Evolutionary conservation across 2,888 invertebrate genomes (phyloP).

Genomic region (Epinotia nisella): DNA sequence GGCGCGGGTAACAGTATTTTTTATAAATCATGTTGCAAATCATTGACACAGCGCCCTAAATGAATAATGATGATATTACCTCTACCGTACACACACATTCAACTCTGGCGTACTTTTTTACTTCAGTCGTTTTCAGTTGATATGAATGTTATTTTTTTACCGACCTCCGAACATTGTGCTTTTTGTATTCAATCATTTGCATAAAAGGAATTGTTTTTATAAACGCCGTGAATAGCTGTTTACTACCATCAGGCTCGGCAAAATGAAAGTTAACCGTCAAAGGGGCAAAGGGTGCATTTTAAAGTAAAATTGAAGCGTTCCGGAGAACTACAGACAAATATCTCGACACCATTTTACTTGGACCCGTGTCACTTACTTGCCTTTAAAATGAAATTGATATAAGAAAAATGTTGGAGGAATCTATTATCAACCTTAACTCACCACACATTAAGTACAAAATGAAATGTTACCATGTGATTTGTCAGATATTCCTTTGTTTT

Average conservation of each 20-base stretch:
- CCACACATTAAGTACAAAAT: slow-evolving; percentile 5
- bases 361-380: slow-evolving; percentile 44
- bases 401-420: not conserved
- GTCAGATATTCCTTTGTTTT: not conserved
- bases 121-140: not conserved
- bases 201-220: slow-evolving; percentile 32
- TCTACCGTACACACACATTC: not conserved
- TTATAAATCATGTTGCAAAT: no score
- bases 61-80: no score
- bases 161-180: not conserved
- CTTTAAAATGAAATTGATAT: not conserved
- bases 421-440: not conserved
- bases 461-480: no score
- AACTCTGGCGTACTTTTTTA: not conserved
- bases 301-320: slow-evolving; percentile 64
- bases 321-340: slow-evolving; percentile 58
- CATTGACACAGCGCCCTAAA: no score
- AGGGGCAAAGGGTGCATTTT: slow-evolving; percentile 61
- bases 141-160: slow-evolving; percentile 1
- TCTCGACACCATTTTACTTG: slow-evolving; percentile 52
- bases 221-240: slow-evolving; percentile 30
- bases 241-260: slow-evolving; percentile 48
- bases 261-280: slow-evolving; percentile 55
- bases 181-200: slow-evolving; percentile 7
- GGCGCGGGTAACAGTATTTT: no score